Conservation (phyloP, 2,797 vertebrate species). For the Aldrovandia affinis region DNA sequence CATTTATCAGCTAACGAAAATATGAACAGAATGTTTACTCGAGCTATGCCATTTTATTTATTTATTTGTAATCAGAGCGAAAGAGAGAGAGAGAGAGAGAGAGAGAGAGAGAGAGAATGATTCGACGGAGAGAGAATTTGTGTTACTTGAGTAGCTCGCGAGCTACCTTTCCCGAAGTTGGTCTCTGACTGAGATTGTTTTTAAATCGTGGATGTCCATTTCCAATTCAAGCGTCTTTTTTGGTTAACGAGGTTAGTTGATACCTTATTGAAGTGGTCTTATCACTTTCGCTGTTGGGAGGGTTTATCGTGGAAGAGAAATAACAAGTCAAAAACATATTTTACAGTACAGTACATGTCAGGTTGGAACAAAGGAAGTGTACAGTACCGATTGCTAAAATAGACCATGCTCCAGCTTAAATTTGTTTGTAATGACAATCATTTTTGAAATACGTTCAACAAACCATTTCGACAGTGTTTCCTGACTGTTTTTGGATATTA, state of each 20-base stretch:
- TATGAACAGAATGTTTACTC: slow-evolving; percentile 49
- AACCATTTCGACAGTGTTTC: not conserved
- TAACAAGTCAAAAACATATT: not conserved
- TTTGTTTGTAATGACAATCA: not conserved
- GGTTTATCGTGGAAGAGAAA: not conserved
- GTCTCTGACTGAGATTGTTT: slow-evolving; percentile 45
- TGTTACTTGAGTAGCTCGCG: slow-evolving; percentile 27
- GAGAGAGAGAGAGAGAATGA: slow-evolving; percentile 44
- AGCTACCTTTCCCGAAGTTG: slow-evolving; percentile 42
- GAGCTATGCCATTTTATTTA: slow-evolving; percentile 26
- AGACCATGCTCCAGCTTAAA: not conserved
- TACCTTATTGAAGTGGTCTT: slow-evolving; percentile 28
- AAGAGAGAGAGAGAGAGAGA: too few species aligned
- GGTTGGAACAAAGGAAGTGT: slow-evolving; percentile 6
- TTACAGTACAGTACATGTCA: slow-evolving; percentile 3
- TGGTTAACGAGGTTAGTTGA: slow-evolving; percentile 75
- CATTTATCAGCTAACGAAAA: slow-evolving; percentile 55
- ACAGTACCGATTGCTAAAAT: not conserved
- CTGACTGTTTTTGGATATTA: not conserved
- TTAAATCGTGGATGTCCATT: slow-evolving; percentile 71
- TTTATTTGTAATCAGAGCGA: slow-evolving; percentile 1
- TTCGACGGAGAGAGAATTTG: slow-evolving; percentile 41
- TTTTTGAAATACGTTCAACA: not conserved
- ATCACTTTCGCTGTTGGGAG: not conserved
- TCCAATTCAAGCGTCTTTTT: slow-evolving; percentile 77